Conservation (phyloP, 2,888 invertebrate species). For the Lymantria monacha region DNA sequence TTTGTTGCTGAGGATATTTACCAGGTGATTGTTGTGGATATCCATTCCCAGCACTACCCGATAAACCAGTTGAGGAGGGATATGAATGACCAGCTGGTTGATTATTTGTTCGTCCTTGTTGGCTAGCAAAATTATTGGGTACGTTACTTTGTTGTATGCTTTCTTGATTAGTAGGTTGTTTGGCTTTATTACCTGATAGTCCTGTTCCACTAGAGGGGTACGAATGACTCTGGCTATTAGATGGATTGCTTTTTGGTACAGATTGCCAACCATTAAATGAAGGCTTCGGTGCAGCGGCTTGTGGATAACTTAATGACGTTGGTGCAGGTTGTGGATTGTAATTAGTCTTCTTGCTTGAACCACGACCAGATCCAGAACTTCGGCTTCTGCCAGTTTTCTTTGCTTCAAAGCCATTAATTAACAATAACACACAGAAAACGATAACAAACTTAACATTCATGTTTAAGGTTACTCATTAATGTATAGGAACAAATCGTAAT, state of each 20-base stretch:
- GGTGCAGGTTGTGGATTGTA: slow-evolving; percentile 62
- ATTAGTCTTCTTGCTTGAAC: slow-evolving; percentile 55
- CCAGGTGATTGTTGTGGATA: slow-evolving; percentile 40
- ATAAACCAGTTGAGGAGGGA: slow-evolving; percentile 61
- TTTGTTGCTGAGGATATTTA: slow-evolving; percentile 36
- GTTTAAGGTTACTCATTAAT: slow-evolving; percentile 16
- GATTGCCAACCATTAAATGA: slow-evolving; percentile 70
- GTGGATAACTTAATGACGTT: slow-evolving; percentile 66
- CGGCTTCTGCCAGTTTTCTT: slow-evolving; percentile 67
- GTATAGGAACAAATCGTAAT: not conserved
- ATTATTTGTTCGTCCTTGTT: slow-evolving; percentile 41
- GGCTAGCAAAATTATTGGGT: slow-evolving; percentile 45
- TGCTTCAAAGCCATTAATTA: slow-evolving; percentile 47
- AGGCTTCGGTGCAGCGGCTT: slow-evolving; percentile 58
- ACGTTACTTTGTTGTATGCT: slow-evolving; percentile 58
- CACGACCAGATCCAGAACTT: slow-evolving; percentile 61
- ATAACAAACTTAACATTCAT: slow-evolving; percentile 49
- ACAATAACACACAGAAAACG: slow-evolving; percentile 39
- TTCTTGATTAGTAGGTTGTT: slow-evolving; percentile 56
- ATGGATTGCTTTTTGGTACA: slow-evolving; percentile 47
- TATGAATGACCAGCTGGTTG: slow-evolving; percentile 52
- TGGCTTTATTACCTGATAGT: slow-evolving; percentile 56
- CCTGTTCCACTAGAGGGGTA: slow-evolving; percentile 69
- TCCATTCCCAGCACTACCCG: slow-evolving; percentile 50
- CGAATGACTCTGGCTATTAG: slow-evolving; percentile 52